A percentile compares a stretch with the other conserved stretches of the same genome.
Conservation (phyloP, 92 coral and sea anemone genomes). For the Phenganax stokvisi region DNA sequence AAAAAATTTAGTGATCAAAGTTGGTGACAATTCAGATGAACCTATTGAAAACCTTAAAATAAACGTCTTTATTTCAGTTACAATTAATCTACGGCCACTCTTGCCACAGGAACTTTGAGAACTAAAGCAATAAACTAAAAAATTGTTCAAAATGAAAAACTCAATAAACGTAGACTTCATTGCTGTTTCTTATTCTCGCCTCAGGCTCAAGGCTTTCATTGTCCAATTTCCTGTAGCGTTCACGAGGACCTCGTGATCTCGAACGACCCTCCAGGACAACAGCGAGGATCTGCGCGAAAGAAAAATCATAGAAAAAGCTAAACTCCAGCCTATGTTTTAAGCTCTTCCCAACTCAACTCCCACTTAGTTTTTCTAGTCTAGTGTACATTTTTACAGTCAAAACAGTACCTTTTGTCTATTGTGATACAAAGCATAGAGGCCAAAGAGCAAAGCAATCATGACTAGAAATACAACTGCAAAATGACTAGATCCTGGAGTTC, state of each 20-base stretch:
- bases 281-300: conserved; percentile 66
- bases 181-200: conserved; percentile 76
- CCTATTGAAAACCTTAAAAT: no score
- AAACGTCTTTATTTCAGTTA: no score
- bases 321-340: background rate
- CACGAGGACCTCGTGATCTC: conserved; percentile 47
- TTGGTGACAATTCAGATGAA: no score
- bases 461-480: conserved; percentile 77
- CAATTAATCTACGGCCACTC: no score
- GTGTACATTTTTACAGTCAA: background rate
- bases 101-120: no score
- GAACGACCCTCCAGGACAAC: conserved; percentile 74
- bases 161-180: conserved; percentile 76
- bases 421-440: conserved; percentile 70
- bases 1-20: no score
- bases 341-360: background rate
- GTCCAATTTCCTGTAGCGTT: conserved; percentile 70
- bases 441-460: conserved; percentile 69
- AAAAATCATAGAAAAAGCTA: background rate
- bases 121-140: no score
- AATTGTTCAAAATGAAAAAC: background rate
- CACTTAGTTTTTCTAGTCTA: background rate
- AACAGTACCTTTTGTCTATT: conserved; percentile 72
- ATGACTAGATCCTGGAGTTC: conserved; percentile 23
- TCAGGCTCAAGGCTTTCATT: conserved; percentile 69